phyloP scores from a whole-genome alignment of 2,888 invertebrate species.

The Stenodema calcarata region DNA sequence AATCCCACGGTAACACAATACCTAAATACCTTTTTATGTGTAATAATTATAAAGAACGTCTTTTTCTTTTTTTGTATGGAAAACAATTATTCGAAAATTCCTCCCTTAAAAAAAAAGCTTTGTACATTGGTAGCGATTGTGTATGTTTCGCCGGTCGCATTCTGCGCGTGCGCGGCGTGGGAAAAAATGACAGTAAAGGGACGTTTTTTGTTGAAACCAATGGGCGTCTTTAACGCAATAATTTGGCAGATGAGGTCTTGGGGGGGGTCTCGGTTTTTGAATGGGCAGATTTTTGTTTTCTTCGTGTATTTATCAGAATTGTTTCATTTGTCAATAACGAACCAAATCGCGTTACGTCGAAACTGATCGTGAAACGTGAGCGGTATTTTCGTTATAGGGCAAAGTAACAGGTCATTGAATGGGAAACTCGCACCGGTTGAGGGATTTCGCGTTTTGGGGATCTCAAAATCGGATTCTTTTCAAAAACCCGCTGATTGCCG shows the following conservation, averaged over 20 bases:
- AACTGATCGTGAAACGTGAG: too few species aligned
- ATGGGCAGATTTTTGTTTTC: neutral
- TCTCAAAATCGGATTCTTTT: too few species aligned
- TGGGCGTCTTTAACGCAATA: neutral
- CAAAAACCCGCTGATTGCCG: too few species aligned
- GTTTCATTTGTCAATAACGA: too few species aligned
- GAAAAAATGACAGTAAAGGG: neutral
- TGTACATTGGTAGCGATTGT: conserved; percentile 19
- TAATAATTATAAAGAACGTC: neutral
- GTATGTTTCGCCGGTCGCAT: neutral
- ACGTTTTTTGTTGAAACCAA: neutral
- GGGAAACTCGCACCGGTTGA: too few species aligned
- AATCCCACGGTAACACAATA: too few species aligned
- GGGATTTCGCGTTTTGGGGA: too few species aligned
- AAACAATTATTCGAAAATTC: neutral
- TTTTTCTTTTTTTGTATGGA: neutral
- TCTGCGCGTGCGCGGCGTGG: neutral
- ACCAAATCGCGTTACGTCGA: too few species aligned
- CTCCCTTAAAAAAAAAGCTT: conserved; percentile 9
- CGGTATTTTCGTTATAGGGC: too few species aligned
- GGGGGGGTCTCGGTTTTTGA: neutral
- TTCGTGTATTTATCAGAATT: too few species aligned
- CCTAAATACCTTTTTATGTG: neutral
- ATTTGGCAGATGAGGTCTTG: neutral
- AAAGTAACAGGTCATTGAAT: too few species aligned